A percentile compares a stretch with the other conserved stretches of the same genome.
Conservation (phyloP, 2,113 vertebrate species). For the Nanorana parkeri region DNA sequence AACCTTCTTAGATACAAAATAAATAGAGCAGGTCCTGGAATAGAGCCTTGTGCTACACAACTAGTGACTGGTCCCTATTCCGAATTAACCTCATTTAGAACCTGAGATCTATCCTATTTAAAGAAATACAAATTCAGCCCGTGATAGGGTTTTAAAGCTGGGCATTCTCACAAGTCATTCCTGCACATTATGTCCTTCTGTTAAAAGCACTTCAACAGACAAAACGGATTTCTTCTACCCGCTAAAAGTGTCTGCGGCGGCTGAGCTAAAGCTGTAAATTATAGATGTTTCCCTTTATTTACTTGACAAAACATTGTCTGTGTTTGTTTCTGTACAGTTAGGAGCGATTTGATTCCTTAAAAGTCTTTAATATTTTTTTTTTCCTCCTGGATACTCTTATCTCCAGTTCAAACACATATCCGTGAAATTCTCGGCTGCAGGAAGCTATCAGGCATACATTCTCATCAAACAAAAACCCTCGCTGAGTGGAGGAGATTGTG, state of each 20-base stretch:
- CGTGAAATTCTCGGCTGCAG: constrained; percentile 40
- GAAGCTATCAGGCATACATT: constrained; percentile 43
- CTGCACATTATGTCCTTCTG: background rate
- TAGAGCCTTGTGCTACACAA: no score
- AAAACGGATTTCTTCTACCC: background rate
- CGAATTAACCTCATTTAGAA: no score
- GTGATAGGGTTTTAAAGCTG: no score
- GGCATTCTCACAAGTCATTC: no score
- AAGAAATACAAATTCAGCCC: no score
- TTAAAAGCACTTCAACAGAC: background rate
- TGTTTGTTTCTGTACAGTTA: constrained; percentile 29
- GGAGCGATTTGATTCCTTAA: constrained; percentile 34
- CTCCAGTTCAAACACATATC: constrained; percentile 52
- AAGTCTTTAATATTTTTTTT: constrained; percentile 49
- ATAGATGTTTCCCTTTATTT: background rate
- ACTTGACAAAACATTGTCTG: background rate
- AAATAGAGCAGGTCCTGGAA: no score
- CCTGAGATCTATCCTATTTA: no score
- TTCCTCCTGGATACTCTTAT: constrained; percentile 36
- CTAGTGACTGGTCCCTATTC: no score
- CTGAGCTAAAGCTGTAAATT: background rate
- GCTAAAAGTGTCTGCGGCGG: background rate
- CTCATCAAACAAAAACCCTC: constrained; percentile 53
- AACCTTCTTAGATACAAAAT: no score
- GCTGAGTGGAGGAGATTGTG: constrained; percentile 37